Evolutionary conservation across 2,113 vertebrate genomes (phyloP), one percentile per base, ranked within the genome.

Genomic region (Xenotilapia flavipinnis): DNA sequence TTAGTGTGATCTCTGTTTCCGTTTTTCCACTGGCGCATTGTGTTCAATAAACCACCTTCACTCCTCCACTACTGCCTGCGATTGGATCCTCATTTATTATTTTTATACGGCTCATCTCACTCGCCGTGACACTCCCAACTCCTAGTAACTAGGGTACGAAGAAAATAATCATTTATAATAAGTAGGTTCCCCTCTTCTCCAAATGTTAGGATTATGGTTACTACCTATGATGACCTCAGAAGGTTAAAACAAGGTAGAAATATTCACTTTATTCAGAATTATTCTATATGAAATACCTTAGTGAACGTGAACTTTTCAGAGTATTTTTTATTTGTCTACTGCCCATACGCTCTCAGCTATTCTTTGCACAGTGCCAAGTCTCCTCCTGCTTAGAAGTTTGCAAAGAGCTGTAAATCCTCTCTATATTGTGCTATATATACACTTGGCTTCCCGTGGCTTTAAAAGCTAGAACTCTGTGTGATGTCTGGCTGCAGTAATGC

Each of bases 401-500:
- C 28, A 33, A 40, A 81, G 51, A 54, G 45, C 56, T 82, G 47
- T 68, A 65, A 82, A 86, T 84, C 70, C 42, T 82, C n/a, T 68
- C 12, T 14, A 79, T 42, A 60, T 68, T 23, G 31, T 13, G 15
- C 62, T 33, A 75, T 75, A 75, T 17, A 82, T 80, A 70, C 14
- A 54, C 58, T 62, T 31, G 42, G 56, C 62, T 68, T 80, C 58
- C 81, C 1, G 6, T 70, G 73, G 84, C 65, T 79, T 60, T 58
- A 83, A 80, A 75, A 75, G 80, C 51, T 9, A 9, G 51, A 55
- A 26, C 45, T 77, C 83, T 4, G 80, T 85, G 70, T 88, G 87
- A 83, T 42, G 89, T 86, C 75, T 68, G 82, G 54, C 75, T 7
- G 21, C 58, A 68, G 86, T 86, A 79, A 89, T 86, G 89, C 85